Evolutionary conservation across 2,888 invertebrate genomes (phyloP), one percentile per base, ranked within the genome.

Genomic region (Teleogryllus oceanicus): DNA sequence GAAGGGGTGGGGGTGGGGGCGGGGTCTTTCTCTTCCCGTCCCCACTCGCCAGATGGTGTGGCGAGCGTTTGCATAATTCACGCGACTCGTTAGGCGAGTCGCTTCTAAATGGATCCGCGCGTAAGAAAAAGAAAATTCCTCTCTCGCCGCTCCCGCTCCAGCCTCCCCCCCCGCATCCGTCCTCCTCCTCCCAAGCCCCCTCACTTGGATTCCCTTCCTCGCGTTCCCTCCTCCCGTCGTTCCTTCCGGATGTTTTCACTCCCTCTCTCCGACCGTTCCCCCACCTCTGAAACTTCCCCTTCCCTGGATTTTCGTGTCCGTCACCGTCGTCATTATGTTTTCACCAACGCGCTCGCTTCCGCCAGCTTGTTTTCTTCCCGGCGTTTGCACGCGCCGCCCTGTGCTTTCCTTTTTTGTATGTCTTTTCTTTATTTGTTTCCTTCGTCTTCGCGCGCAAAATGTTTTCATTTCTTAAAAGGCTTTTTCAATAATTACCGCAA

Each of bases 401-500:
- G 62, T 62, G 62, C 62, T 62, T 16, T 8, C n/a, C 1, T 78
- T 50, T 49, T n/a, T 74, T 78, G 18, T 21, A 18, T 50, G 16
- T 74, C 51, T 51, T 78, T 49, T 78, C 75, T 81, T 78, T 49
- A 37, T 37, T 37, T 37, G 37, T 37, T 37, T 37, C 37, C 37
- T 37, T 8, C 37, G 37, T 62, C 62, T 62, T 62, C 62, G 13
- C 62, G 13, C 62, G 62, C 62, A 80, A 80, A 80, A 79, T 78
- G 78, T 81, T 81, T 80, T 81, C 81, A 82, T 81, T 81, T 80
- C 80, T 81, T 82, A 81, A 82, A 82, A 82, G 82, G 81, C 77
- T 80, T 82, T 82, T 81, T 80, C 77, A 77, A 81, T 82, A 78
- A 82, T 82, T 83, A 80, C 81, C 84, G 84, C 84, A 84, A 84